Conservation (phyloP, 64 coral and sea anemone species). For the Montipora foliosa region DNA sequence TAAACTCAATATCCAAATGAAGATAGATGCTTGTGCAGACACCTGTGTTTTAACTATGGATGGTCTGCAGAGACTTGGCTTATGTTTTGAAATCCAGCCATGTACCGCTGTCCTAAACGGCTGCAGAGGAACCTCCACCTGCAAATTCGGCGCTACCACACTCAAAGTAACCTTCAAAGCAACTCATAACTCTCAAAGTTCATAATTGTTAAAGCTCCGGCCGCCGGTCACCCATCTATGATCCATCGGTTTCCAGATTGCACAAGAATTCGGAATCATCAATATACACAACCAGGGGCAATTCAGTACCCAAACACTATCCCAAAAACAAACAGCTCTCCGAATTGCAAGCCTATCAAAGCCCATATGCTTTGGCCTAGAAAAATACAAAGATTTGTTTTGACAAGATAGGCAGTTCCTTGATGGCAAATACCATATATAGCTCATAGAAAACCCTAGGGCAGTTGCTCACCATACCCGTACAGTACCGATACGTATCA, state of each 20-base stretch:
- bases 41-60: conserved; percentile 53
- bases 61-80: conserved; percentile 27
- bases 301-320: neutral
- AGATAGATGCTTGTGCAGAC: conserved; percentile 60
- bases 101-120: conserved; percentile 41
- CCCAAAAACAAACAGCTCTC: neutral
- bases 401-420: conserved; percentile 16
- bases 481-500: conserved; percentile 44
- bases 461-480: conserved; percentile 38
- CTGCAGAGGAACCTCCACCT: conserved; percentile 39
- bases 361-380: neutral
- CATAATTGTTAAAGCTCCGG: conserved; percentile 55
- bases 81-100: conserved; percentile 40
- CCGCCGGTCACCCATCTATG: conserved; percentile 40
- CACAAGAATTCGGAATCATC: conserved; percentile 49
- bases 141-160: conserved; percentile 34
- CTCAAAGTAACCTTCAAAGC: conserved; percentile 36
- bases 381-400: conserved; percentile 45
- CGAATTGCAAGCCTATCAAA: neutral
- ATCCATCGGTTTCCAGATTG: conserved; percentile 61
- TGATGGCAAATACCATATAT: conserved; percentile 43
- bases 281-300: conserved; percentile 65
- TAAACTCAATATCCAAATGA: conserved; percentile 40
- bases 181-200: conserved; percentile 50
- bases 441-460: conserved; percentile 31